Evolutionary conservation across 2,113 vertebrate genomes (phyloP), one percentile per base, ranked within the genome.

Genomic region (Ovis aries): DNA sequence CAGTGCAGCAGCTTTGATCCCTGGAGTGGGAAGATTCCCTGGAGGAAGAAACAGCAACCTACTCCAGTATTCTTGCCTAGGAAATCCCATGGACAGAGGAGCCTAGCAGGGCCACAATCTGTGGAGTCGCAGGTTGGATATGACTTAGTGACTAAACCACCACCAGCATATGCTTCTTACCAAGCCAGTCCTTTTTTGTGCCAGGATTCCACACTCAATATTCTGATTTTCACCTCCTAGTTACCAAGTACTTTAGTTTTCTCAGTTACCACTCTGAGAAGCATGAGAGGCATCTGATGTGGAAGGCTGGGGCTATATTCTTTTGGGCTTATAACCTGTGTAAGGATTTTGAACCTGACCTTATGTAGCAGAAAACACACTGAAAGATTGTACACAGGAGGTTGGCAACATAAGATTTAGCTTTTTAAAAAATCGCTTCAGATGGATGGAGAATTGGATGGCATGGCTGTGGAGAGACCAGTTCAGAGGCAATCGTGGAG

Each of bases 321-420:
- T 95, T 85, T 82, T 6, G 2, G 12, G 7, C 14, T 92, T 95
- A 19, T 6, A 74, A 95, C 3, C 21, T 91, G 45, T 60, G 71
- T 71, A 62, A 88, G 15, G 19, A 50, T 95, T 93, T 93, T 81
- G 67, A 11, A 78, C 19, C 71, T 84, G 23, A 55, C 10, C 40
- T 43, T 27, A 40, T 40, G 0, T 23, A 7, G n/a, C 13, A 15
- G 43, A 67, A 92, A 83, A 88, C 5, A 94, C 0, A 16, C 3
- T 13, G 16, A 78, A 97, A 60, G 9, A 81, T 64, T 71, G 62
- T 71, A 88, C 23, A 43, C 4, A 57, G 45, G 21, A 55, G 31
- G 91, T 78, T 8, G 81, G 17, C 27, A 91, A 82, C 85, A 81
- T 31, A 11, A 81, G 33, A 48, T 36, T 57, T 81, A 74, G 62